phyloP scores from a whole-genome alignment of 2,888 invertebrate species.

The Rhogogaster chlorosoma region DNA sequence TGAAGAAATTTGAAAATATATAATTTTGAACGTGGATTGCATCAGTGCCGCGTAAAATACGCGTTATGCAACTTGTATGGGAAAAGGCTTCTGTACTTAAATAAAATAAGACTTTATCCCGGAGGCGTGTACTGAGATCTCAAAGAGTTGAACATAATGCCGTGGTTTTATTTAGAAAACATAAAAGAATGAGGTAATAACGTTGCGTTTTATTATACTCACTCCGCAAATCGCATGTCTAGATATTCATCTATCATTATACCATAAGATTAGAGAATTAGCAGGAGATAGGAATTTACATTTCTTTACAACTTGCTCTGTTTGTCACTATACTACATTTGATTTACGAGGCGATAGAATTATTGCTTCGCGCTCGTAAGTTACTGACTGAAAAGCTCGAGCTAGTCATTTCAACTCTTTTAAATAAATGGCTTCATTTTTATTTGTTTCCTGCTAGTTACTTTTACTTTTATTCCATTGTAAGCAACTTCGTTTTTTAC shows the following conservation, averaged over 20 bases:
- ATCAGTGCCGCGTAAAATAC: background rate
- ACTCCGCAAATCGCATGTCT: conserved; percentile 30
- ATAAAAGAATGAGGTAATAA: background rate
- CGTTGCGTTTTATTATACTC: background rate
- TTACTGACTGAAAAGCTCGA: background rate
- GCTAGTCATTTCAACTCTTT: background rate
- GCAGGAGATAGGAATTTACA: conserved; percentile 32
- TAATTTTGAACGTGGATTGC: background rate
- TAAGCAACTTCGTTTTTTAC: background rate
- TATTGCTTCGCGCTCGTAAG: conserved; percentile 13
- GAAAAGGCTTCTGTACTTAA: background rate
- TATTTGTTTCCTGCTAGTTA: background rate
- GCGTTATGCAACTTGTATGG: background rate
- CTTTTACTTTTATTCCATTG: background rate
- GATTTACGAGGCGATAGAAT: conserved; percentile 48
- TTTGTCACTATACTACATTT: conserved; percentile 31
- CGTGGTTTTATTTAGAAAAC: background rate
- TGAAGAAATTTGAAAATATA: background rate
- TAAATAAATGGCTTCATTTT: conserved; percentile 11
- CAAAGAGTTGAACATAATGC: background rate
- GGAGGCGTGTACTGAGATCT: background rate
- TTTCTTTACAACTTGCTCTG: conserved; percentile 27
- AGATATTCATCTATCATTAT: conserved; percentile 28
- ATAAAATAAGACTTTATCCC: background rate
- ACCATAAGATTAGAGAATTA: conserved; percentile 18